Evolutionary conservation across 2,797 vertebrate species (phyloP), one percentile per base, ranked within the genome.

Genomic region (Syngnathus rostellatus): DNA sequence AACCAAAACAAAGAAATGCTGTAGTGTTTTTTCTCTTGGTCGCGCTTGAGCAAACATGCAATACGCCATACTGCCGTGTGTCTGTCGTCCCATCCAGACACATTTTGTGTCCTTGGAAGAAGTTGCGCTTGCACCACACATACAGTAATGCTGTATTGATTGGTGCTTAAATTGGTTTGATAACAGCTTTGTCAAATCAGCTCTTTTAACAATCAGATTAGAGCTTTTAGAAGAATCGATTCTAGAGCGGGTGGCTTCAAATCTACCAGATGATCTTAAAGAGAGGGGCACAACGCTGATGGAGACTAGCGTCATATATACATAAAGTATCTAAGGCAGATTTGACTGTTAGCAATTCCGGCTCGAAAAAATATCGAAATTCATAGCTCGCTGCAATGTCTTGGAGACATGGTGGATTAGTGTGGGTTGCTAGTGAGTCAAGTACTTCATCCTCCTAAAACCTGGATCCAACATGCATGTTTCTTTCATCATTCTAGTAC

Each of bases 201-300:
- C 91, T 90, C 87, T 90, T 91, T 90, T 89, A 87, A 89, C 86
- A 92, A 92, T 92, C 89, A 90, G 88, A 92, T 92, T 92, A 91
- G 75, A 86, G 89, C 89, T 92, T 91, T 92, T 90, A 91, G 89
- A 81, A 64, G 77, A 71, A 92, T 93, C 88, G 89, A 92, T 90
- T 45, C 73, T 46, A 68, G 77, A 76, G 68, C 85, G 39, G 39
- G 21, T 25, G 78, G 83, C 89, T 88, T 89, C 75, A 85, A 89
- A 88, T 84, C 77, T 86, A 74, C 81, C 80, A 81, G 85, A 90
- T 87, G 88, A 90, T 89, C 81, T 81, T 84, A 74, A 17, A 79
- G 68, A 71, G 72, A 83, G 81, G 64, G 76, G 78, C 79, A 37
- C 65, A 70, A 25, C 63, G 76, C 66, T 63, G 54, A 70, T 21